Percentiles rank a stretch among this genome's conserved stretches.
Evolutionary conservation across 2,113 vertebrate species (phyloP).

Genomic region (Muscicapa adusta): DNA sequence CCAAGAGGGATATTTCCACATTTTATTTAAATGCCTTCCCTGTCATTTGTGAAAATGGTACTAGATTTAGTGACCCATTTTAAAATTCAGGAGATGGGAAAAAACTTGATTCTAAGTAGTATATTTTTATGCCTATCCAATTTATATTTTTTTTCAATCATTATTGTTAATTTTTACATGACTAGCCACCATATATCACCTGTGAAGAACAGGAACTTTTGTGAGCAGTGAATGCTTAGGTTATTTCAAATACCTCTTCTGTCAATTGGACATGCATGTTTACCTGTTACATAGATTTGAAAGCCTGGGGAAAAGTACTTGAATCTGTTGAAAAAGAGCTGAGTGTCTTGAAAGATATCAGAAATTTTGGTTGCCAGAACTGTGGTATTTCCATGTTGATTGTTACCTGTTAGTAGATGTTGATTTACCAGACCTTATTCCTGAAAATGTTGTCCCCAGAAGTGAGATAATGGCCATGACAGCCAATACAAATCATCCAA

Average conservation of each 20-base stretch:
- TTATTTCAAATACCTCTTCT: background rate
- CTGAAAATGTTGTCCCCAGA: background rate
- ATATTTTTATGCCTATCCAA: background rate
- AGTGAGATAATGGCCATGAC: background rate
- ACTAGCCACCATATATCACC: background rate
- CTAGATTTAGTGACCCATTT: slow-evolving; percentile 5
- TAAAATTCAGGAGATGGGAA: background rate
- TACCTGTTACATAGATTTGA: background rate
- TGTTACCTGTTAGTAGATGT: background rate
- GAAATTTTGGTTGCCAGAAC: background rate
- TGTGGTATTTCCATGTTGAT: background rate
- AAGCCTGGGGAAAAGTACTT: background rate
- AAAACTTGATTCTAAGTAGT: background rate
- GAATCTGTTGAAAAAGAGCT: background rate
- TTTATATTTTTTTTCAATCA: background rate
- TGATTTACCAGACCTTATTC: background rate
- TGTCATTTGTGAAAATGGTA: background rate
- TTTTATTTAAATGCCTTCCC: background rate
- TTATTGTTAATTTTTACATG: background rate
- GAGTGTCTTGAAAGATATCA: background rate
- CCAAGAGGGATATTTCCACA: background rate
- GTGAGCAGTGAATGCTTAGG: background rate
- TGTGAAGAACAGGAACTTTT: background rate
- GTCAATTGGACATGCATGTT: background rate
- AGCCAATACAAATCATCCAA: background rate